Base-by-base conservation (phyloP, 1,140 invertebrate species). In the Pogonognathellus flavescens region DNA sequence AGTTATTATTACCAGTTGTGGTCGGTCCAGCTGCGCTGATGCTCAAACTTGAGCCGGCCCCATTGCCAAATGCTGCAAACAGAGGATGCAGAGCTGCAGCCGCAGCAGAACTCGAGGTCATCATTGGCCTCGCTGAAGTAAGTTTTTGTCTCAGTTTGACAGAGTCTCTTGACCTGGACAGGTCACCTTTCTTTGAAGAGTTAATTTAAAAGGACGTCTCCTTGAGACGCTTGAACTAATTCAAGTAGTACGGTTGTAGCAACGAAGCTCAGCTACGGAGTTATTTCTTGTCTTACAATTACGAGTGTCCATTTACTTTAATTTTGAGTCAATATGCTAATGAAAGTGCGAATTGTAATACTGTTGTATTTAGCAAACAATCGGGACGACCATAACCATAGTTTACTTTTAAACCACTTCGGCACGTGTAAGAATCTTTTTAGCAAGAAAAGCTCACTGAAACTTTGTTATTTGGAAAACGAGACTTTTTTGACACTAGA, bases 131-230 rank as follows among this genome's bases (percentile, higher is more conserved):
- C 85, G 85, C 49, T 22, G 85, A 57, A 10, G 85, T 76, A 41
- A 86, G 62, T 86, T 86, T 86, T 86, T 86, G 85, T 10, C 85
- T 25, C 85, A 86, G 81, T 83, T 86, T 86, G 81, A 84, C 55
- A 25, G 81, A 76, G 70, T 50, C 14, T 76, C 14, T 50, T 76
- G 70, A 76, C 70, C 70, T 76, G 25, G 41, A 84, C 72, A 84
- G 70, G 84, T 84, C 72, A 84, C 25, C 57, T 53, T 7, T 3
- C 5, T 72, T 49, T 2, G 6, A 76, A 49, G 14, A 8, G 25
- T 70, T 57, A 14, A n/a, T 57, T 13, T 57, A n/a, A 57, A n/a
- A 41, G 6, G 25, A 66, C 22, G 31, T 76, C 41, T 16, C 70
- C 53, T 2, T 57, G 11, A 57, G 53, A 57, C 53, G n/a, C 53